Percentiles rank a stretch among this genome's conserved stretches.
phyloP scores from a whole-genome alignment of 2,888 invertebrate genomes.

The Cylloceria caligata region DNA sequence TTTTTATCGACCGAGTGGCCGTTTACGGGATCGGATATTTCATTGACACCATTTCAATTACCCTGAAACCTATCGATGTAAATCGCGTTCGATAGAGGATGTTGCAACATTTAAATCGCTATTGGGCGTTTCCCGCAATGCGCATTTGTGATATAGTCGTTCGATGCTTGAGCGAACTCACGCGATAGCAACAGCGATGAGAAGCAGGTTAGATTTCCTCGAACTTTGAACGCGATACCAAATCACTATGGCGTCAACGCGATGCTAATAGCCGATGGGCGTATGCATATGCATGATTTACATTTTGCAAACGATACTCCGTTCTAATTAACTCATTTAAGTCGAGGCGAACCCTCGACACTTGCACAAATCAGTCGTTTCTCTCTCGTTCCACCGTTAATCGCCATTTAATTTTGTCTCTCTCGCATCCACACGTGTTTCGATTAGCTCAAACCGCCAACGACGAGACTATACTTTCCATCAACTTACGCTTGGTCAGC shows the following conservation, averaged over 20 bases:
- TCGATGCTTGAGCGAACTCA: neutral
- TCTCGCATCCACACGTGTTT: too few species aligned
- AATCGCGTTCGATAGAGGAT: neutral
- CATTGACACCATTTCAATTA: conserved; percentile 43
- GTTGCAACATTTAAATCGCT: conserved; percentile 12
- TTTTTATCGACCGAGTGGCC: too few species aligned
- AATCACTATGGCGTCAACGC: neutral
- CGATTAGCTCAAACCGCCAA: too few species aligned
- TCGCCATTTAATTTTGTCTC: too few species aligned
- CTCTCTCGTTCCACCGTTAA: too few species aligned
- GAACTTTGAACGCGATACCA: conserved; percentile 30
- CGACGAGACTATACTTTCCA: neutral
- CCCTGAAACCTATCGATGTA: conserved; percentile 1
- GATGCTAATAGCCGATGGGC: neutral
- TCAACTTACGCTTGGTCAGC: neutral
- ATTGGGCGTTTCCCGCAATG: conserved; percentile 33
- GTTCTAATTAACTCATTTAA: conserved; percentile 6
- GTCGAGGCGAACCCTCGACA: too few species aligned
- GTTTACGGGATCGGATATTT: conserved; percentile 11
- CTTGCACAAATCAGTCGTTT: too few species aligned
- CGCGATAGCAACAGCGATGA: conserved; percentile 4
- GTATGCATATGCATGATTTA: conserved; percentile 20
- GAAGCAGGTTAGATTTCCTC: conserved; percentile 36
- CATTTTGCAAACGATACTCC: neutral
- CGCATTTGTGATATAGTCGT: conserved; percentile 2